Conservation (phyloP, 1,140 invertebrate species). For the Apis florea region DNA sequence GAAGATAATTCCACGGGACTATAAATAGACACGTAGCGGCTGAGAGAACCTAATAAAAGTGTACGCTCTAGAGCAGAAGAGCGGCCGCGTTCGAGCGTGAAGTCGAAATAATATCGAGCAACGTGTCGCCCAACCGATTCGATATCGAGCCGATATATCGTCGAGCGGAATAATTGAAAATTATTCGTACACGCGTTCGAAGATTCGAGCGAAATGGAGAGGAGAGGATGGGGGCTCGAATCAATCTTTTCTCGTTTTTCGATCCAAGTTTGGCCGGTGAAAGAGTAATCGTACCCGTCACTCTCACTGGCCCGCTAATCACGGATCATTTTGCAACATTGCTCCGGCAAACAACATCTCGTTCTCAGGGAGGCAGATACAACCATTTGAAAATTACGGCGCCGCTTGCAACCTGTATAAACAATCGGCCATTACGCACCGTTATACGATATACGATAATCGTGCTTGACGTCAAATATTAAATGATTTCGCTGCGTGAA, state of each 20-base stretch:
- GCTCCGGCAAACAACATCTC: slow-evolving; percentile 41
- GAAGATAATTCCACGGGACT: slow-evolving; percentile 61
- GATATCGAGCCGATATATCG: slow-evolving; percentile 32
- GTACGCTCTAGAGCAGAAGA: slow-evolving; percentile 27
- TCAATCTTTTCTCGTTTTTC: neutral
- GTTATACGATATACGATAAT: slow-evolving; percentile 77
- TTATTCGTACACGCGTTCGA: neutral
- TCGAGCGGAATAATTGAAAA: slow-evolving; percentile 13
- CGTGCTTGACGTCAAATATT: slow-evolving; percentile 76
- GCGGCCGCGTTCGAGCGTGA: slow-evolving; percentile 29
- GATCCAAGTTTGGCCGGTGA: neutral
- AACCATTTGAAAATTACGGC: slow-evolving; percentile 66
- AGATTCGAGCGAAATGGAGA: neutral
- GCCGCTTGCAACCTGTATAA: slow-evolving; percentile 70
- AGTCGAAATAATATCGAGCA: slow-evolving; percentile 37
- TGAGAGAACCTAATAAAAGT: slow-evolving; percentile 57
- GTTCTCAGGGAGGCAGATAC: slow-evolving; percentile 59
- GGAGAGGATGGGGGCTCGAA: neutral
- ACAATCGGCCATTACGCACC: slow-evolving; percentile 68
- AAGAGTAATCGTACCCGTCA: slow-evolving; percentile 41
- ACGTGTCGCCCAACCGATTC: slow-evolving; percentile 17
- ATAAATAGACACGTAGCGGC: slow-evolving; percentile 58
- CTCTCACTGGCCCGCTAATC: slow-evolving; percentile 28
- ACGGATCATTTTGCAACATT: slow-evolving; percentile 53
- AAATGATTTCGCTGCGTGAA: slow-evolving; percentile 76